Conservation (phyloP, 53 echinoderm and acorn worm species). For the Stichopus horrens region DNA sequence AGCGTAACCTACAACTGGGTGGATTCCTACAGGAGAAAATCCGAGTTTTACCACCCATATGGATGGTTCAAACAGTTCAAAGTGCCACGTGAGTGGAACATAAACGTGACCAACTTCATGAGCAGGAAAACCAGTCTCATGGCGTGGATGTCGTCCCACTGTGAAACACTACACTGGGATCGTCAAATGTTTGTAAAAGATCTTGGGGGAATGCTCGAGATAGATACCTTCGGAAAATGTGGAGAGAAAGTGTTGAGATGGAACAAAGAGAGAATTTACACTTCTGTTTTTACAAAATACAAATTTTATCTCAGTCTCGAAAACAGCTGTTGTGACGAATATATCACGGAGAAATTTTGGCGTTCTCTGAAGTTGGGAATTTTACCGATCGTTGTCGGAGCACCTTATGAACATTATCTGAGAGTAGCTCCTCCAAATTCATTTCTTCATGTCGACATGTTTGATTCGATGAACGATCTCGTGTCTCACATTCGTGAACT, state of each 20-base stretch:
- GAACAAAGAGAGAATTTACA: conserved; percentile 21
- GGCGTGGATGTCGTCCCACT: conserved; percentile 43
- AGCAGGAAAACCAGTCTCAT: conserved; percentile 22
- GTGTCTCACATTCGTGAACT: conserved; percentile 17
- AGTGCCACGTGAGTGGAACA: conserved; percentile 5
- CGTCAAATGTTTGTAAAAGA: conserved; percentile 12
- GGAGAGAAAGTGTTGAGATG: conserved; percentile 15
- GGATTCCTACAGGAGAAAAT: conserved; percentile 19
- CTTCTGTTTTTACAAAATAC: conserved; percentile 30
- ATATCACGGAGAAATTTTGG: conserved; percentile 47
- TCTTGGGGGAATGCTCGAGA: background rate
- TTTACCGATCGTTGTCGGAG: conserved; percentile 37
- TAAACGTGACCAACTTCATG: conserved; percentile 34
- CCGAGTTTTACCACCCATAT: conserved; percentile 34
- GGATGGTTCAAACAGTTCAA: conserved; percentile 15
- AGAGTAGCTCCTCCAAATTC: conserved; percentile 37
- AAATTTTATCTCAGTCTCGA: conserved; percentile 43
- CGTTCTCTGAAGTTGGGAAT: conserved; percentile 27
- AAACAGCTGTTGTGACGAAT: conserved; percentile 42
- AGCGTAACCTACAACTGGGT: conserved; percentile 37
- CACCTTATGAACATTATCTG: conserved; percentile 29
- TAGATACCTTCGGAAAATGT: conserved; percentile 43
- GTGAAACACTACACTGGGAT: conserved; percentile 43
- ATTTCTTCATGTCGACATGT: conserved; percentile 34
- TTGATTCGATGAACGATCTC: conserved; percentile 37